Evolutionary conservation across 2,888 invertebrate genomes (phyloP).

Genomic region (Troides oblongomaculatus): DNA sequence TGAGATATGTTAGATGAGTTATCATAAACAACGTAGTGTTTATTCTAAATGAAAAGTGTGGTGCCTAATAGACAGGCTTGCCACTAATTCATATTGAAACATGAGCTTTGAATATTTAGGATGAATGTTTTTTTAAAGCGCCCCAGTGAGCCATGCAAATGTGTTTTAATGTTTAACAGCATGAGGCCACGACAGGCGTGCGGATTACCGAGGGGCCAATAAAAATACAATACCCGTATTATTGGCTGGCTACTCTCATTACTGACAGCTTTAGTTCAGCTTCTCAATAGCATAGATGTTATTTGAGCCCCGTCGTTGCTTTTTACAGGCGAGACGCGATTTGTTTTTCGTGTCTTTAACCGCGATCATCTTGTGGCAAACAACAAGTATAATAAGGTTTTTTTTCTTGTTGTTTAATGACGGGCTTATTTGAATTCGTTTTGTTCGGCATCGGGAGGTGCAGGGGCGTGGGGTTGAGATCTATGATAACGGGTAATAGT

Average conservation of each 20-base stretch:
- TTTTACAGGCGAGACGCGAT: slow-evolving; percentile 44
- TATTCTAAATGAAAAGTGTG: slow-evolving; percentile 68
- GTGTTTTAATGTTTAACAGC: slow-evolving; percentile 58
- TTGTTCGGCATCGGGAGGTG: slow-evolving; percentile 39
- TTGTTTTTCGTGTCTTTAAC: slow-evolving; percentile 60
- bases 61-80: slow-evolving; percentile 61
- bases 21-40: slow-evolving; percentile 55
- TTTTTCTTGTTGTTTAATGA: slow-evolving; percentile 45
- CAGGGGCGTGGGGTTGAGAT: slow-evolving; percentile 57
- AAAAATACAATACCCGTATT: slow-evolving; percentile 49
- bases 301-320: slow-evolving; percentile 38
- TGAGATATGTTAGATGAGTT: not conserved
- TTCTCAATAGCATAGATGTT: slow-evolving; percentile 50
- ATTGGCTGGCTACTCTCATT: slow-evolving; percentile 49
- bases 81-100: slow-evolving; percentile 54
- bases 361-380: slow-evolving; percentile 56
- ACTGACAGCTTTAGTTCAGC: slow-evolving; percentile 46
- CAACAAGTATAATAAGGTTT: slow-evolving; percentile 54
- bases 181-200: slow-evolving; percentile 51
- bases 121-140: slow-evolving; percentile 45
- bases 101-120: slow-evolving; percentile 58
- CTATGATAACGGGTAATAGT: slow-evolving; percentile 60
- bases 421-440: slow-evolving; percentile 43
- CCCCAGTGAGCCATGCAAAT: slow-evolving; percentile 62
- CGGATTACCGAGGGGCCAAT: slow-evolving; percentile 59